These are phyloP conservation scores for Brevimyrus niger DNA, from an alignment of 2,113 vertebrate genomes.

Conservation along the genomic window DNA sequence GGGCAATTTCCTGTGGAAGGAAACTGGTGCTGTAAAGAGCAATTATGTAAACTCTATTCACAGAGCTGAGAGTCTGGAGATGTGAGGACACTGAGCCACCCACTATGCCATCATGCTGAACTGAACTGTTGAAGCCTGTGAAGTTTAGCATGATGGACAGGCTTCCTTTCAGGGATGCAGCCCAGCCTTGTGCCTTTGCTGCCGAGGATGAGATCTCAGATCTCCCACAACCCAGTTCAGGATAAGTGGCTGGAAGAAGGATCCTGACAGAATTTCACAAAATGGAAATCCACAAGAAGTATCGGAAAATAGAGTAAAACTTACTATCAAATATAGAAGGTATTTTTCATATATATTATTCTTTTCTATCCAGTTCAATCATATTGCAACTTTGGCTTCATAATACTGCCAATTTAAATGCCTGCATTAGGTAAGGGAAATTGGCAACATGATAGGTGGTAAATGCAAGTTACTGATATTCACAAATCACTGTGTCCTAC, in stretches of 20 bases:
- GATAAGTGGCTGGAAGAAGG: neutral
- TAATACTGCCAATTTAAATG: neutral
- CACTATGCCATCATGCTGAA: neutral
- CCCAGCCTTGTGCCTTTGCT: neutral
- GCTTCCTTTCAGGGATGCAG: neutral
- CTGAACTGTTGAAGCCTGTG: neutral
- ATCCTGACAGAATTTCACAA: neutral
- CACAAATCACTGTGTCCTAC: neutral
- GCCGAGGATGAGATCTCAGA: neutral
- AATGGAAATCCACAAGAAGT: neutral
- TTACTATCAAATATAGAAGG: neutral
- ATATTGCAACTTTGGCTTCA: neutral
- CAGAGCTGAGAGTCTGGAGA: too few species aligned
- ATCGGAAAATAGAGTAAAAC: neutral
- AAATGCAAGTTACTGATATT: neutral
- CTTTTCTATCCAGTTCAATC: neutral
- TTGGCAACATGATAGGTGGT: neutral
- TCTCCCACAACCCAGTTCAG: neutral
- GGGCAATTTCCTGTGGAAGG: too few species aligned
- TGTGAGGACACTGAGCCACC: neutral
- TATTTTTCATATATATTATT: neutral
- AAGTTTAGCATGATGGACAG: neutral
- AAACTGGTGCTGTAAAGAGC: too few species aligned
- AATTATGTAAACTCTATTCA: too few species aligned
- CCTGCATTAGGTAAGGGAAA: neutral